Conservation (phyloP, 2,113 vertebrate species). For the rabbit (Oryctolagus cuniculus) region DNA sequence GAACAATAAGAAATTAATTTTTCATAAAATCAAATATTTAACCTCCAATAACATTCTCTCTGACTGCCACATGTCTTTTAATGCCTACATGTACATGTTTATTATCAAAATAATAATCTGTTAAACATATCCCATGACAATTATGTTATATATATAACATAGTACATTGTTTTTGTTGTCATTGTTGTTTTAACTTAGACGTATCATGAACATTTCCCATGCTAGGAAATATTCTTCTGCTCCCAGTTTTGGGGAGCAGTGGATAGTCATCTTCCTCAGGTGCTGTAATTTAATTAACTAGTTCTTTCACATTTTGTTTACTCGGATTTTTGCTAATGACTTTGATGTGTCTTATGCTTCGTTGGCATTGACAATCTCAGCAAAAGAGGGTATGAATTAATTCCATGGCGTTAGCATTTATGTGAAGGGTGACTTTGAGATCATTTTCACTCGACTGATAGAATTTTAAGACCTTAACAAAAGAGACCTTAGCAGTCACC, state of each 20-base stretch:
- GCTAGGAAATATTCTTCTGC: slow-evolving; percentile 29
- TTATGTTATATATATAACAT: background rate
- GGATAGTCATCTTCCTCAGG: slow-evolving; percentile 22
- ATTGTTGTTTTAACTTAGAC: slow-evolving; percentile 15
- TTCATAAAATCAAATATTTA: slow-evolving; percentile 38
- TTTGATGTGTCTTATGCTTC: slow-evolving; percentile 17
- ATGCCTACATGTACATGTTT: background rate
- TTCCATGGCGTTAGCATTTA: slow-evolving; percentile 21
- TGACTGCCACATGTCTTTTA: slow-evolving; percentile 40
- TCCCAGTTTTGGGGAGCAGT: slow-evolving; percentile 15
- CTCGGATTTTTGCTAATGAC: slow-evolving; percentile 41
- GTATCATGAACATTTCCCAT: slow-evolving; percentile 25
- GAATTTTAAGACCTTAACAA: slow-evolving; percentile 36
- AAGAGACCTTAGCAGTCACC: background rate
- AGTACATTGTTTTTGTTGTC: background rate
- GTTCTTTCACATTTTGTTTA: slow-evolving; percentile 43
- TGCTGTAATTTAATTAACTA: slow-evolving; percentile 24
- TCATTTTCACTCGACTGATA: slow-evolving; percentile 30
- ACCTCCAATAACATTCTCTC: background rate
- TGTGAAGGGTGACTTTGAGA: background rate
- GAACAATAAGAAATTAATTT: slow-evolving; percentile 59
- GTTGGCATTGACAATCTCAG: background rate
- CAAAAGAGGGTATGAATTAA: background rate
- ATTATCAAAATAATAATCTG: slow-evolving; percentile 52
- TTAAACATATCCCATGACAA: too few species aligned